Percentiles rank a stretch among this genome's conserved stretches.
phyloP scores from a whole-genome alignment of 1,140 invertebrate genomes.

The Hylyphantes graminicola region DNA sequence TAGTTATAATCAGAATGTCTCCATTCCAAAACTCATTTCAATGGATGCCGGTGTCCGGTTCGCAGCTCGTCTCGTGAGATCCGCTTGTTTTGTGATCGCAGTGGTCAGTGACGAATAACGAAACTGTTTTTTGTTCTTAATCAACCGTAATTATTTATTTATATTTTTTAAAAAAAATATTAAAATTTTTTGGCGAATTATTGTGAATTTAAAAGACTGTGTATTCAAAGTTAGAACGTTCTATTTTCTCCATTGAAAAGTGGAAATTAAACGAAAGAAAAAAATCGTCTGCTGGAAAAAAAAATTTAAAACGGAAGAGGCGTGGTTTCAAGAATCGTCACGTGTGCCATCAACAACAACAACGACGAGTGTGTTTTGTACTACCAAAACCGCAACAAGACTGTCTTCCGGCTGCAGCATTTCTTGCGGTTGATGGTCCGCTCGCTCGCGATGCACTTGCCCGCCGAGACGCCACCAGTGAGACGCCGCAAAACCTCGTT shows the following conservation, averaged over 20 bases:
- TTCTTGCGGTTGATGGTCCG: neutral
- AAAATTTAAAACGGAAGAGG: constrained; percentile 49
- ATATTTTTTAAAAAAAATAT: neutral
- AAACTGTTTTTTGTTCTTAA: neutral
- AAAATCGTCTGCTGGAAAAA: too few relatives aligned
- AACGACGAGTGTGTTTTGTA: constrained; percentile 2
- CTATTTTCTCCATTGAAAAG: neutral
- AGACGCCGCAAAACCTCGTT: constrained; percentile 33
- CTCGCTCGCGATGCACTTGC: constrained; percentile 44
- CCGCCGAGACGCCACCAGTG: constrained; percentile 39
- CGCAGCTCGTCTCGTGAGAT: constrained; percentile 10
- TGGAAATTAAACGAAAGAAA: too few relatives aligned
- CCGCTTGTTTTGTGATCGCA: neutral
- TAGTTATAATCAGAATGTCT: constrained; percentile 47
- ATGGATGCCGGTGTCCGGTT: neutral
- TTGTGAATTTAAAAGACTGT: neutral
- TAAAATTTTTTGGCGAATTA: neutral
- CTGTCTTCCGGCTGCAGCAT: constrained; percentile 7
- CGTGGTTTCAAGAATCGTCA: constrained; percentile 24
- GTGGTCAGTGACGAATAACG: neutral
- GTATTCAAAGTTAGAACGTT: neutral
- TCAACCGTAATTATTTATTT: neutral
- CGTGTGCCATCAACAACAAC: constrained; percentile 14
- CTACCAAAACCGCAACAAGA: constrained; percentile 39
- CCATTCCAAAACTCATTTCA: constrained; percentile 46